Base-by-base conservation (phyloP, 2,797 vertebrate genomes). In the Argya squamiceps region DNA sequence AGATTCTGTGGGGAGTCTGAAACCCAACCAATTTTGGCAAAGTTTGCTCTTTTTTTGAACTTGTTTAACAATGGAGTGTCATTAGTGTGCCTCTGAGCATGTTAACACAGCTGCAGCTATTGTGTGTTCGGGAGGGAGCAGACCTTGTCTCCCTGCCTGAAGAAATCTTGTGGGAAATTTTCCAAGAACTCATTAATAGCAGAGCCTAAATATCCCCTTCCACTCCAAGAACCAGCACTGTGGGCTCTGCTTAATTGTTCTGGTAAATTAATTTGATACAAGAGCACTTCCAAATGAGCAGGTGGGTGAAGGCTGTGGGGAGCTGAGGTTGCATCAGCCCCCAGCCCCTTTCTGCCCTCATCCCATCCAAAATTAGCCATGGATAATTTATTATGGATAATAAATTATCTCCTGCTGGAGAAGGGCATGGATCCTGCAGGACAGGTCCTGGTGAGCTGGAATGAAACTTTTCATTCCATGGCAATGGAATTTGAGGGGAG, bases 381-480 rank as follows among this genome's bases (percentile, higher is more conserved):
- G 23, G 46, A 14, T 14, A 47, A 24, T 47, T 47, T 23, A 24
- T 24, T 24, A 24, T 47, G 46, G 46, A 24, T 24, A 24, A 47
- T 24, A 47, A 24, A 47, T 24, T 47, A 24, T 23, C 46, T 47
- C 21, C 32, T 36, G 26, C 65, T 43, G 55, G 46, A 26, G 65
- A 26, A 52, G 19, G 30, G 4, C 9, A 2, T 24, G 55, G 55
- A 26, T 21, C 13, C 32, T 60, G 65, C 32, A 52, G 65, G 65
- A 11, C 27, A 44, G 14, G 9, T 60, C 46, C 37, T 50, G 65
- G 21, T 6, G 55, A 7, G 37, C 0, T 43, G 37, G 46, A 50
- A 17, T 0, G 0, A 41, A 32, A 27, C 36, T 3, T 17, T 41
- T 34, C 23, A n/a, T n/a, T n/a, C 44, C 73, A 5, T 18, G 55